Conservation (phyloP, 2,113 vertebrate genomes). For the Antechinus stuartii region DNA sequence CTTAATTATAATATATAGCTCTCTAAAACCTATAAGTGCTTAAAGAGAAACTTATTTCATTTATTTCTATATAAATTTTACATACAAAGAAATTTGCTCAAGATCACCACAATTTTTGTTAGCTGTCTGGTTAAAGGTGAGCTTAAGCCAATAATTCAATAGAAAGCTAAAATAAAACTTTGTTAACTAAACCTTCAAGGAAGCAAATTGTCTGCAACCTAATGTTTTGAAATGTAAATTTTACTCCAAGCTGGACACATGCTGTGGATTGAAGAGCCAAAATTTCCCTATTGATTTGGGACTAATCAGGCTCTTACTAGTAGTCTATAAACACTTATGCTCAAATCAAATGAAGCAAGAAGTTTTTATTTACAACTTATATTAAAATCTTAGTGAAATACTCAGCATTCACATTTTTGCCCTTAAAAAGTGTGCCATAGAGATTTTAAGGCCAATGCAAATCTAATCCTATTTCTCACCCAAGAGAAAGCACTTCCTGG, state of each 20-base stretch:
- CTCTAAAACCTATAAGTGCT: neutral
- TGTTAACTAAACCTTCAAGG: neutral
- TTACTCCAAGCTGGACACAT: neutral
- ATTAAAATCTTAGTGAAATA: neutral
- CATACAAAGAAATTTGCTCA: neutral
- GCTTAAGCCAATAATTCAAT: neutral
- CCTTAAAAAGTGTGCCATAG: neutral
- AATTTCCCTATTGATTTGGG: neutral
- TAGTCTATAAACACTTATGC: neutral
- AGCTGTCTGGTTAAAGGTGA: neutral
- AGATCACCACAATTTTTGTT: neutral
- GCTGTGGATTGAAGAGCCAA: neutral
- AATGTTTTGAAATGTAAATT: neutral
- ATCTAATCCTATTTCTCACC: constrained; percentile 1
- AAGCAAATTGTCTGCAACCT: neutral
- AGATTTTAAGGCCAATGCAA: constrained; percentile 13
- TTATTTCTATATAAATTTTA: neutral
- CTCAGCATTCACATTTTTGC: neutral
- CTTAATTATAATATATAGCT: neutral
- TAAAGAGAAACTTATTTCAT: neutral
- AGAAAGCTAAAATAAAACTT: neutral
- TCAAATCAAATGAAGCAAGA: neutral
- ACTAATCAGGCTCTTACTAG: neutral
- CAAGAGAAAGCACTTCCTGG: neutral
- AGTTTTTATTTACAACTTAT: neutral